Conservation (phyloP, 2,888 invertebrate species). For the Drosophila trichaetosa region DNA sequence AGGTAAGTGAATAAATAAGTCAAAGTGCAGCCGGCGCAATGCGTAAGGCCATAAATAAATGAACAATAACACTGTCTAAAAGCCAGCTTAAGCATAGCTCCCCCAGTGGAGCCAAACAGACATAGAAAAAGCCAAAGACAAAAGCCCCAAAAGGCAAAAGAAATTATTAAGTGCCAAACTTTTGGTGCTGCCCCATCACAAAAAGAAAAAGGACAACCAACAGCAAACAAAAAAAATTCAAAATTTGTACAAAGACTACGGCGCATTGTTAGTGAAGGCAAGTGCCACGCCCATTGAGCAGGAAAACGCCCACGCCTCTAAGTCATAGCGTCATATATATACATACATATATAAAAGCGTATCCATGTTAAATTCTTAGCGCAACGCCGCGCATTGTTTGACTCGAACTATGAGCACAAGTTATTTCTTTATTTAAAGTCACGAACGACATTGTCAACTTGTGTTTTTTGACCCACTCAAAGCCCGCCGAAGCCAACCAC, state of each 20-base stretch:
- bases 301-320: not conserved
- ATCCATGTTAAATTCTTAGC: slow-evolving; percentile 68
- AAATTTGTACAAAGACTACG: slow-evolving; percentile 49
- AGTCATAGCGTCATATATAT: slow-evolving; percentile 24
- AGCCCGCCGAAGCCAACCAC: slow-evolving; percentile 2
- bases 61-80: slow-evolving; percentile 48
- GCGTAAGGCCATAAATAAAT: slow-evolving; percentile 61
- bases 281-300: slow-evolving; percentile 42
- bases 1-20: slow-evolving; percentile 73
- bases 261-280: slow-evolving; percentile 51
- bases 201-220: slow-evolving; percentile 20
- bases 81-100: slow-evolving; percentile 31
- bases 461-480: slow-evolving; percentile 53
- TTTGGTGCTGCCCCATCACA: slow-evolving; percentile 55
- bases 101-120: slow-evolving; percentile 19
- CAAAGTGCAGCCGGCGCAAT: slow-evolving; percentile 53
- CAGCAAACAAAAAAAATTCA: slow-evolving; percentile 33
- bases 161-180: slow-evolving; percentile 71
- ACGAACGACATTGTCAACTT: slow-evolving; percentile 58
- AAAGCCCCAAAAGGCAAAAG: slow-evolving; percentile 21
- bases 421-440: slow-evolving; percentile 79
- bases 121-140: slow-evolving; percentile 24
- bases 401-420: slow-evolving; percentile 69
- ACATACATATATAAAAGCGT: slow-evolving; percentile 40
- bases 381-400: slow-evolving; percentile 72